A percentile compares a stretch with the other conserved stretches of the same genome.
Conservation (phyloP, 2,888 invertebrate genomes). For the Melangyna quadrimaculata region DNA sequence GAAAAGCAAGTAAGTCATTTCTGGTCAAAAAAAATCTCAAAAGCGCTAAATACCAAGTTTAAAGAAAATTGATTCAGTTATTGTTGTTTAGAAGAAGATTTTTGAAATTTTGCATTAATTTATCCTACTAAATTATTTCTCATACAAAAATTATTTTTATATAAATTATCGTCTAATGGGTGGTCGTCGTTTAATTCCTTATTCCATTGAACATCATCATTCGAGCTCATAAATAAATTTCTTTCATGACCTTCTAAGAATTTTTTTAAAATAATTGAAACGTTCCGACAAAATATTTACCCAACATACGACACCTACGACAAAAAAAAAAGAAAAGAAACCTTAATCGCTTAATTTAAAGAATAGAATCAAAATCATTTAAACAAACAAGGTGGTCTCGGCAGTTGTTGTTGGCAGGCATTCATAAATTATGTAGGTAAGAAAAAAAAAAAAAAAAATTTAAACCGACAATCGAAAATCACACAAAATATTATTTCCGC, state of each 20-base stretch:
- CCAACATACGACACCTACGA: conserved; percentile 62
- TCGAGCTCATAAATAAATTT: not conserved
- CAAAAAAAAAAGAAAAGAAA: not conserved
- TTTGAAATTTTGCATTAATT: too few species aligned
- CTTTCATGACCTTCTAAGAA: conserved; percentile 41
- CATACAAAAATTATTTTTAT: not conserved
- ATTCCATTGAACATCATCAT: conserved; percentile 3
- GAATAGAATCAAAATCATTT: conserved; percentile 24
- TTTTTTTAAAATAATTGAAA: conserved; percentile 48
- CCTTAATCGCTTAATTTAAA: conserved; percentile 38
- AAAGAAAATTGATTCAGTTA: too few species aligned
- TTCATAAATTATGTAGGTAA: conserved; percentile 30
- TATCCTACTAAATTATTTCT: too few species aligned
- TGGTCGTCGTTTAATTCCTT: not conserved
- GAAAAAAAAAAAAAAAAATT: not conserved
- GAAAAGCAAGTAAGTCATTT: too few species aligned
- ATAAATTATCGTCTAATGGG: not conserved
- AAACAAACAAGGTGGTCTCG: conserved; percentile 62
- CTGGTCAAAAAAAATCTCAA: too few species aligned
- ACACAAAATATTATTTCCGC: conserved; percentile 72
- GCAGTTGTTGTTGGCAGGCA: conserved; percentile 13
- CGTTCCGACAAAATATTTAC: conserved; percentile 63
- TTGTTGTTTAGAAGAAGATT: too few species aligned
- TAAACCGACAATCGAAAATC: conserved; percentile 56
- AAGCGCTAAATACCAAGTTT: too few species aligned